Evolutionary conservation across 2,797 vertebrate species (phyloP).

Genomic region (Acanthopagrus latus): DNA sequence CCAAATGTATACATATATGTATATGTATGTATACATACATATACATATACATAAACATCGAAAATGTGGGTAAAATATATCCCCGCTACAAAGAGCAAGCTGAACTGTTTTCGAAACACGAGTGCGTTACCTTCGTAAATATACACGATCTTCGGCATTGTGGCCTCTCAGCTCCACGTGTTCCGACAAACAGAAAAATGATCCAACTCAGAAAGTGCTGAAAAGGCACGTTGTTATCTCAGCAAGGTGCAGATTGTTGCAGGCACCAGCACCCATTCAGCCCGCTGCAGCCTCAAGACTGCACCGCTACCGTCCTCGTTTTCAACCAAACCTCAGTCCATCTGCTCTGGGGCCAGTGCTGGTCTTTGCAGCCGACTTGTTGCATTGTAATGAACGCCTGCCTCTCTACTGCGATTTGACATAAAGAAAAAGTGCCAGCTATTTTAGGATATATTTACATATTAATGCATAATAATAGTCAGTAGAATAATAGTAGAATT

Average conservation of each 20-base stretch:
- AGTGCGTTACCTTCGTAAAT: not conserved
- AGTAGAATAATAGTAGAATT: not conserved
- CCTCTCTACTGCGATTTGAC: not conserved
- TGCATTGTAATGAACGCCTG: constrained; percentile 29
- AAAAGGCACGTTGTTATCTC: constrained; percentile 44
- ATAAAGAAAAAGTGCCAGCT: not conserved
- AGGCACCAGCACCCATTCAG: rapidly evolving
- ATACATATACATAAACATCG: too few relatives aligned
- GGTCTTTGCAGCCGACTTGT: constrained; percentile 35
- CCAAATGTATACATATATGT: too few relatives aligned
- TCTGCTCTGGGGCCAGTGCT: not conserved
- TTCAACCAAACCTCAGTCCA: too few relatives aligned
- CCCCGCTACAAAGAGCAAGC: not conserved
- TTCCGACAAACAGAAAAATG: constrained; percentile 80
- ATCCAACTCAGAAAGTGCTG: constrained; percentile 55
- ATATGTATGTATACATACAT: too few relatives aligned
- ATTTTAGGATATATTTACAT: not conserved
- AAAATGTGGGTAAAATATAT: not conserved
- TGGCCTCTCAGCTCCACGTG: constrained; percentile 81
- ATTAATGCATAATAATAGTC: not conserved
- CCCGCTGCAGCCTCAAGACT: rapidly evolving
- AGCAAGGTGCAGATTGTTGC: constrained; percentile 13
- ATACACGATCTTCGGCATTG: constrained; percentile 60
- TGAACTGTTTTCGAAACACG: not conserved
- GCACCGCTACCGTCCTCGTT: rapidly evolving